Conservation (phyloP, 1,140 invertebrate genomes). For the Agrypnia vestita region DNA sequence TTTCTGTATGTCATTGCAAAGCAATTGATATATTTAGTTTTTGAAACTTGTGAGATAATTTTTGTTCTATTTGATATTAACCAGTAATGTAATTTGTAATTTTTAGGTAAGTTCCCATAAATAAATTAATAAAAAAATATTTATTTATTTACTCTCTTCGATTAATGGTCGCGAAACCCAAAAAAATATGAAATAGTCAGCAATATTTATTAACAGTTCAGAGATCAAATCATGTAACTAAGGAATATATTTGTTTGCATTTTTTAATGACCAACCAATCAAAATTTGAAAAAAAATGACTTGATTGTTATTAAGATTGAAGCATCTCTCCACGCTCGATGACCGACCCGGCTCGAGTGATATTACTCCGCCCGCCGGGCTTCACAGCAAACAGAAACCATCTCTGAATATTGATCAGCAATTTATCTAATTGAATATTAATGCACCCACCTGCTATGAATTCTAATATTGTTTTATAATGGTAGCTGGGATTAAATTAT, state of each 20-base stretch:
- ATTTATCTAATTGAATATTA: conserved; percentile 47
- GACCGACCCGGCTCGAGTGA: conserved; percentile 1
- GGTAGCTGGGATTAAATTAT: conserved; percentile 2
- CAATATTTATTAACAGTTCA: no score
- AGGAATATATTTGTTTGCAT: background rate
- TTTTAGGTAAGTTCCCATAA: no score
- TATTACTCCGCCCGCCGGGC: conserved; percentile 1
- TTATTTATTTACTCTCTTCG: no score
- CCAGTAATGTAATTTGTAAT: no score
- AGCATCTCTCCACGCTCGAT: background rate
- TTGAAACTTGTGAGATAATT: no score
- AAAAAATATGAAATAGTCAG: no score
- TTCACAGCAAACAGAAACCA: conserved; percentile 11
- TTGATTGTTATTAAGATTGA: background rate
- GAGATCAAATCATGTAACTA: no score
- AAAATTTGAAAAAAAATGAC: background rate
- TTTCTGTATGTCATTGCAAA: no score
- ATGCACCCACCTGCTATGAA: conserved; percentile 25
- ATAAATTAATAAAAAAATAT: no score
- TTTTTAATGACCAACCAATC: background rate
- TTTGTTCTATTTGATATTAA: no score
- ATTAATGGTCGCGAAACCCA: no score
- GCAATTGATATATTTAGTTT: no score
- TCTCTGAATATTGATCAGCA: conserved; percentile 46
- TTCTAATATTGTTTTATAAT: conserved; percentile 33